Percentiles rank a stretch among this genome's conserved stretches.
phyloP scores from a whole-genome alignment of 2,888 invertebrate species.

The Agrochola litura region DNA sequence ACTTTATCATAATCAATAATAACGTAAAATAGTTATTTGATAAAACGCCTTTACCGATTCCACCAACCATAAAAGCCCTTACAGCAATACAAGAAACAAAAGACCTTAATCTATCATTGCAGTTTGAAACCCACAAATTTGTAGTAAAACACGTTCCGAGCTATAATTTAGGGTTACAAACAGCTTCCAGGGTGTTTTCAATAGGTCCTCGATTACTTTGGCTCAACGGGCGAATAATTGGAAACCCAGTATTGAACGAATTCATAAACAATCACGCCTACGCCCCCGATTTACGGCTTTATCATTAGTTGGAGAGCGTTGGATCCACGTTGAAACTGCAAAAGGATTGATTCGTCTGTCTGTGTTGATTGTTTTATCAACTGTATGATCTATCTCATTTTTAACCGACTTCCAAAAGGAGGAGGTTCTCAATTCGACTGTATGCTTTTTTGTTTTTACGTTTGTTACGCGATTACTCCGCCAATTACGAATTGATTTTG shows the following conservation, averaged over 20 bases:
- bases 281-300: conserved; percentile 73
- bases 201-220: conserved; percentile 56
- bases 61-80: background rate
- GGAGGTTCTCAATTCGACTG: too few relatives aligned
- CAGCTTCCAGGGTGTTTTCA: conserved; percentile 62
- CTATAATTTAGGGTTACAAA: conserved; percentile 62
- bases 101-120: conserved; percentile 53
- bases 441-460: too few relatives aligned
- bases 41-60: conserved; percentile 10
- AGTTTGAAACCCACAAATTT: conserved; percentile 50
- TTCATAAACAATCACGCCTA: conserved; percentile 79
- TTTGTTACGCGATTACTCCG: too few relatives aligned
- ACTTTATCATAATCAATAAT: background rate
- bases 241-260: conserved; percentile 67
- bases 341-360: conserved; percentile 44
- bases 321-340: conserved; percentile 48
- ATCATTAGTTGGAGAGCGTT: conserved; percentile 77
- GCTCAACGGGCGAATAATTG: conserved; percentile 60
- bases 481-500: too few relatives aligned
- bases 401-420: too few relatives aligned
- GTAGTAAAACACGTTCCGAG: conserved; percentile 52
- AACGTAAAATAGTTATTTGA: background rate
- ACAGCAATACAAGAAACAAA: conserved; percentile 43
- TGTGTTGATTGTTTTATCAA: conserved; percentile 32
- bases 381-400: background rate